Base-by-base conservation (phyloP, 2,888 invertebrate species). In the Scaptomyza flava region DNA sequence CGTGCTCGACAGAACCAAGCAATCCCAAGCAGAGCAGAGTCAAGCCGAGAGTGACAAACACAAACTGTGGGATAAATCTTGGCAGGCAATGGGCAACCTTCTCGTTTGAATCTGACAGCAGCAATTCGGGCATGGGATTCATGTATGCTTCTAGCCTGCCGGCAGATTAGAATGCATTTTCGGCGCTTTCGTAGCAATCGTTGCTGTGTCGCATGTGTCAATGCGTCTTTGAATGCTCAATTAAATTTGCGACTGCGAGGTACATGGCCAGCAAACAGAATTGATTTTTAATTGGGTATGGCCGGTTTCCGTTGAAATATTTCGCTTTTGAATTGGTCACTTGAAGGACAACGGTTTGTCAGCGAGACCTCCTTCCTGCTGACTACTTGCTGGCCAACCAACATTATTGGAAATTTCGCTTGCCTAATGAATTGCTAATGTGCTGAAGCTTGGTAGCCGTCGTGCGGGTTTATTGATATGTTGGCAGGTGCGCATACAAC, bases 221-320 rank as follows among this genome's bases (percentile, higher is more conserved):
- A 74, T 82, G 81, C 80, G 77, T 84, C 75, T 79, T 74, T 84
- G 82, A 89, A 81, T 87, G 89, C 82, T 89, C 90, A 89, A 90
- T 90, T 90, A 86, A 90, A 87, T 86, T 79, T 76, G 76, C 73
- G 72, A 78, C 77, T 45, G 56, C 23, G 12, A 27, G 23, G 3
- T 2, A 11, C 52, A 42, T 30, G 46, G 30, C 12, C 8, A 38
- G 33, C 34, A 38, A 58, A 38, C 59, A 51, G 76, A 84, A 89
- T 88, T 83, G 81, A 86, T 82, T 83, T 89, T 78, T 81, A 89
- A 90, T 89, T 87, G 89, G 68, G 60, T 8, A 57, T 45, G 56
- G 30, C 30, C n/a, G 51, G 51, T 51, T 62, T 20, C 23, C 31
- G 41, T 58, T 62, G 34, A 20, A 23, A 50, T 5, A 63, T 46